phyloP scores from a whole-genome alignment of 92 coral and sea anemone genomes.

The Bergia puertoricense region DNA sequence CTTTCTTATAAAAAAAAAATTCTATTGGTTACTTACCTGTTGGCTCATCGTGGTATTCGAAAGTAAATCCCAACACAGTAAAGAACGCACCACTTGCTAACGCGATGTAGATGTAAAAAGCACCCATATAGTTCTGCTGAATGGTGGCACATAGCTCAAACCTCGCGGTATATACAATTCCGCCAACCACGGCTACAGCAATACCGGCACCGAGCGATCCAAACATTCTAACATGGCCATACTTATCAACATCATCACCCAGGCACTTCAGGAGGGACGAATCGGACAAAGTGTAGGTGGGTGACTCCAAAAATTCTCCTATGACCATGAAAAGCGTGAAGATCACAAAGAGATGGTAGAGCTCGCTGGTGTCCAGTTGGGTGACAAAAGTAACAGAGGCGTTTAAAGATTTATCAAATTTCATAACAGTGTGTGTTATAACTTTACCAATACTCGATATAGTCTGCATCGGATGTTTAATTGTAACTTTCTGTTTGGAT shows the following conservation, averaged over 20 bases:
- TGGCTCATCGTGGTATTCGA: slow-evolving; percentile 13
- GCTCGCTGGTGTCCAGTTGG: slow-evolving; percentile 46
- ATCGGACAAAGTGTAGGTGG: slow-evolving; percentile 57
- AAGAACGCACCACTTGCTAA: slow-evolving; percentile 27
- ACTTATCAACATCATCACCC: slow-evolving; percentile 43
- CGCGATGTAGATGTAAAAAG: slow-evolving; percentile 19
- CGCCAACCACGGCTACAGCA: slow-evolving; percentile 51
- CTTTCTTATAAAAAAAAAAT: too few relatives aligned
- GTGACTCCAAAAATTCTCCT: slow-evolving; percentile 61
- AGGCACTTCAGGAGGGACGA: slow-evolving; percentile 49
- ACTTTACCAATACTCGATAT: neutral
- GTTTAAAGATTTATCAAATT: slow-evolving; percentile 24
- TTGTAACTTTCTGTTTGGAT: neutral
- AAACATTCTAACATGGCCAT: slow-evolving; percentile 56
- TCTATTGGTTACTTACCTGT: neutral
- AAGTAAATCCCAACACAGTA: slow-evolving; percentile 27
- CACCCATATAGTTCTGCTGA: slow-evolving; percentile 37
- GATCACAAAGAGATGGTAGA: slow-evolving; percentile 54
- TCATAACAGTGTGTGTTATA: neutral
- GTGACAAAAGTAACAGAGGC: slow-evolving; percentile 38
- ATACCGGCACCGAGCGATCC: slow-evolving; percentile 61
- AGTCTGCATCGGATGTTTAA: neutral
- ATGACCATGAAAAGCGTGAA: slow-evolving; percentile 52
- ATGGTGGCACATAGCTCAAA: slow-evolving; percentile 35
- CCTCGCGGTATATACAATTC: slow-evolving; percentile 14